Evolutionary conservation across 2,113 vertebrate species (phyloP), one percentile per base, ranked within the genome.

Genomic region (Panthera leo): DNA sequence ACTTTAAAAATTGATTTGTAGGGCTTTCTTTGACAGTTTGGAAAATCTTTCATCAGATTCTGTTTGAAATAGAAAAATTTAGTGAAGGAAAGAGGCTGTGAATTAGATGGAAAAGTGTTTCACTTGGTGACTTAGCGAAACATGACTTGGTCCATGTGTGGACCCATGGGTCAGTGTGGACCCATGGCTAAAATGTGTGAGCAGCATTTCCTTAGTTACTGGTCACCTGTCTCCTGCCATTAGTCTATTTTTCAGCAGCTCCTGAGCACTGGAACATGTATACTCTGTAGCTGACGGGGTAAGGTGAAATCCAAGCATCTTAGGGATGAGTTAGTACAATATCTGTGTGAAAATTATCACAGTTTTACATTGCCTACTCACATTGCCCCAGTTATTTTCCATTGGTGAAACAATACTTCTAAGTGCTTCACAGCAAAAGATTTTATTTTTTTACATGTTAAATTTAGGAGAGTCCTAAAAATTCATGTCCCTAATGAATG

Each of bases 381-480:
- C 4, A 7, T 53, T 23, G 8, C 63, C 2, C 51, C 14, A 36
- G 27, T 80, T 82, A 71, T 61, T 92, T 86, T 87, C 42, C 23
- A 65, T 75, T 42, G 71, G 39, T n/a, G 48, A 91, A 85, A 58
- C 5, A 73, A 73, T 58, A 75, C 36, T 80, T 76, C 9, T 36
- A 73, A 91, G 29, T 84, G 51, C 34, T 93, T 95, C 27, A 85
- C 23, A 85, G 67, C 5, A 84, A 96, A 95, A 87, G 29, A 2
- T 29, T 86, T 61, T n/a, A 42, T 88, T 36, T 61, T 61, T 31
- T 11, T 61, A 58, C 29, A 8, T 19, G 19, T 91, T 92, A 90
- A 92, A 67, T 93, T 73, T 78, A 88, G 71, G 63, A 63, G 73
- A 94, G 23, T 78, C 34, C n/a, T 94, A 63, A 90, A 96, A 82